phyloP scores from a whole-genome alignment of 37 sponge, comb jelly and placozoan species.

The Spongilla lacustris region DNA sequence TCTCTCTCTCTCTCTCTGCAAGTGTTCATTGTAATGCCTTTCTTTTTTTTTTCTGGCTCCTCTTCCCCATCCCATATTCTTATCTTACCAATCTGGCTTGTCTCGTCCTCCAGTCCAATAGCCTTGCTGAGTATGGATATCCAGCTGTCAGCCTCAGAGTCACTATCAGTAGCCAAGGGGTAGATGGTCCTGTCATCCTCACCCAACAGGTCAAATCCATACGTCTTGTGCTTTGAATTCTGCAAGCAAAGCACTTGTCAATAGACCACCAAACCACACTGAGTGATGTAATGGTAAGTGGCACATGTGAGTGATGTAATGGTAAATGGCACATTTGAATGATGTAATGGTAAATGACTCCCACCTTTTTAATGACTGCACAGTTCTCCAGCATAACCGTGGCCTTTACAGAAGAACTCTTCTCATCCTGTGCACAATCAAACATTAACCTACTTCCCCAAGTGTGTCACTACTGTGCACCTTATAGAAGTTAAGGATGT shows the following conservation, averaged over 20 bases:
- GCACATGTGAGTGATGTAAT: too few relatives aligned
- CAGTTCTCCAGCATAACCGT: slow-evolving; percentile 61
- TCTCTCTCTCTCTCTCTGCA: too few relatives aligned
- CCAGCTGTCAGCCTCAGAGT: slow-evolving; percentile 79
- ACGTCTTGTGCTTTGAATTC: slow-evolving; percentile 47
- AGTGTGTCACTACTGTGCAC: slow-evolving; percentile 9
- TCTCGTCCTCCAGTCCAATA: slow-evolving; percentile 54
- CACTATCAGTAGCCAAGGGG: slow-evolving; percentile 62
- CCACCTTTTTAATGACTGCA: slow-evolving; percentile 58
- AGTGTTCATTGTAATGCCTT: too few relatives aligned
- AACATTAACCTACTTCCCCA: neutral
- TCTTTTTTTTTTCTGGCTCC: too few relatives aligned
- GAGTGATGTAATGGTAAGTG: too few relatives aligned
- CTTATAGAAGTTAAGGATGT: slow-evolving; percentile 56
- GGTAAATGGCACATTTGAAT: too few relatives aligned
- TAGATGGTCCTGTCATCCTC: slow-evolving; percentile 65
- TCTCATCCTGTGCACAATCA: slow-evolving; percentile 36
- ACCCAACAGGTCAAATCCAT: slow-evolving; percentile 71
- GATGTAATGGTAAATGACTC: too few relatives aligned
- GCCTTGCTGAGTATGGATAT: slow-evolving; percentile 46
- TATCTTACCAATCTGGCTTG: slow-evolving; percentile 19
- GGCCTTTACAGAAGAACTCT: slow-evolving; percentile 36
- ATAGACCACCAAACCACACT: neutral
- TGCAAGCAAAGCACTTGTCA: slow-evolving; percentile 6
- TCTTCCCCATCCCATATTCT: too few relatives aligned